Conservation (phyloP, 2,888 invertebrate genomes). For the Tenthredo distinguenda region DNA sequence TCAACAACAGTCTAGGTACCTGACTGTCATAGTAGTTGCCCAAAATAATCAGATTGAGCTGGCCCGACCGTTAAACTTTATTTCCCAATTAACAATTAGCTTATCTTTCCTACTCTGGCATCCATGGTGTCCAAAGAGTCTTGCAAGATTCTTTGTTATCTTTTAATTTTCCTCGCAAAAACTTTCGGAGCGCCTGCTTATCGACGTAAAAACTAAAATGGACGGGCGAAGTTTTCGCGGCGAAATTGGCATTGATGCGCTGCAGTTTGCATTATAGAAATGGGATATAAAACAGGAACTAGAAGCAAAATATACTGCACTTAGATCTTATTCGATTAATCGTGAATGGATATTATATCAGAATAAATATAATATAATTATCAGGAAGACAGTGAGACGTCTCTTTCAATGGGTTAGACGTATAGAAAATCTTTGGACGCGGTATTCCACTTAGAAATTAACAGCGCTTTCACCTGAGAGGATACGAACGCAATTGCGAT, state of each 20-base stretch:
- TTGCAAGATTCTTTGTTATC: conserved; percentile 26
- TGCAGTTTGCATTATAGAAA: background rate
- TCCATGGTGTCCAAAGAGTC: conserved; percentile 5
- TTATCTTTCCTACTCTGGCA: conserved; percentile 12
- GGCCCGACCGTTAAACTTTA: conserved; percentile 4
- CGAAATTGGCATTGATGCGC: background rate
- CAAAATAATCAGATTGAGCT: background rate
- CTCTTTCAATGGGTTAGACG: background rate
- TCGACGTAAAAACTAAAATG: conserved; percentile 12
- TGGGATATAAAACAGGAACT: background rate
- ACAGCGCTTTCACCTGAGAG: background rate
- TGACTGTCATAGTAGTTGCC: background rate
- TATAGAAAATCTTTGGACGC: background rate
- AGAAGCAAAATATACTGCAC: background rate
- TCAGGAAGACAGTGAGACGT: background rate
- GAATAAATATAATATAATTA: too few species aligned
- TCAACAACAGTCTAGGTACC: background rate
- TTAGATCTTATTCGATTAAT: background rate
- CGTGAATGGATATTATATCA: background rate
- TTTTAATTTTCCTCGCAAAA: conserved; percentile 4
- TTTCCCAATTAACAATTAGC: conserved; percentile 33
- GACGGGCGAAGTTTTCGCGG: background rate
- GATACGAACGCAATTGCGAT: background rate
- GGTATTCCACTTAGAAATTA: background rate
- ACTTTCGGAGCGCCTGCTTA: conserved; percentile 1